Percentiles rank a stretch among this genome's conserved stretches.
Conservation (phyloP, 2,797 vertebrate species). For the Hippocampus kuda region DNA sequence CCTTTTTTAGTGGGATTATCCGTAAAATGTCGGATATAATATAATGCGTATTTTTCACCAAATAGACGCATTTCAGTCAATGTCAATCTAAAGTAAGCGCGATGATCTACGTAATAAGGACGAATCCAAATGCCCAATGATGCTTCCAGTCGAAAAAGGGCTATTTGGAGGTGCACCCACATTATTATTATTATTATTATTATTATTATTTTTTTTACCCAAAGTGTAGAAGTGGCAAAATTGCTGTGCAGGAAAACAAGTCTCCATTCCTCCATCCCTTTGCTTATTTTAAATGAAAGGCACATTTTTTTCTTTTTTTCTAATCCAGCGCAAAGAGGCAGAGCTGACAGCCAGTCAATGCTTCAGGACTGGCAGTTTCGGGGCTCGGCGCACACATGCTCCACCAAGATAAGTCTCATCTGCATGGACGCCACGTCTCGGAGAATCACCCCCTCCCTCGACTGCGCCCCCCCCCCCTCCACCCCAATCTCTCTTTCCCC, state of each 20-base stretch:
- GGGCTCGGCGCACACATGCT: conserved; percentile 69
- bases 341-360: conserved; percentile 73
- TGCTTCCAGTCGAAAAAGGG: background rate
- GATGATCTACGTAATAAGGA: background rate
- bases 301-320: conserved; percentile 26
- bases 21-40: background rate
- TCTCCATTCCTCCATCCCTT: conserved; percentile 28
- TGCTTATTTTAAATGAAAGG: conserved; percentile 60
- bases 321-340: conserved; percentile 55
- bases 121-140: background rate
- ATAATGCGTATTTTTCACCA: background rate
- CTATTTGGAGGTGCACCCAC: background rate
- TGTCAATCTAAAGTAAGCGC: too few species aligned
- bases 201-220: too few species aligned
- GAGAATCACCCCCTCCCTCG: conserved; percentile 47
- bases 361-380: conserved; percentile 69
- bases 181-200: too few species aligned
- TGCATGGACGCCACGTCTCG: conserved; percentile 66
- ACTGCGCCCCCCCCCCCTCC: conserved; percentile 1
- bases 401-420: conserved; percentile 75
- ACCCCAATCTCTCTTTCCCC: conserved; percentile 8
- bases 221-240: conserved; percentile 27
- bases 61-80: background rate
- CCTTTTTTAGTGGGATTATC: background rate
- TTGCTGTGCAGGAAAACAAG: conserved; percentile 56